phyloP scores from a whole-genome alignment of 2,888 invertebrate species.

The Formica aserva region DNA sequence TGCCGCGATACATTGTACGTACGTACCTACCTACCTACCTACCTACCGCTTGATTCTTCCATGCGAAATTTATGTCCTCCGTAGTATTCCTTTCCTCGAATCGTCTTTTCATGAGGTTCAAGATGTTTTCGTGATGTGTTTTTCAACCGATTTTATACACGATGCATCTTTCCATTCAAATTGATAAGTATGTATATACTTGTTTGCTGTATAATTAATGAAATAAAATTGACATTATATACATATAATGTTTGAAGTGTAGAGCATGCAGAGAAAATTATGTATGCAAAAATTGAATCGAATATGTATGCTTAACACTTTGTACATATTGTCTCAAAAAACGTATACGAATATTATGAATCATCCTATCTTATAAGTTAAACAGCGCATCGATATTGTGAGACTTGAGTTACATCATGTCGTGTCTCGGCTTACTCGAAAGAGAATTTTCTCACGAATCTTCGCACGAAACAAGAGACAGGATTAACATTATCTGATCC shows the following conservation, averaged over 20 bases:
- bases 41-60: constrained; percentile 42
- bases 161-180: neutral
- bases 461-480: constrained; percentile 60
- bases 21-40: neutral
- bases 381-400: constrained; percentile 13
- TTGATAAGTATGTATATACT: neutral
- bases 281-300: neutral
- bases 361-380: constrained; percentile 3
- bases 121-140: neutral
- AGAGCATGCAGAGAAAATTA: neutral
- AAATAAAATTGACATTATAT: constrained; percentile 11
- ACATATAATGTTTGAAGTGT: neutral
- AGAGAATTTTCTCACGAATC: constrained; percentile 31
- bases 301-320: neutral
- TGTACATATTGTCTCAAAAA: neutral
- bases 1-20: constrained; percentile 55
- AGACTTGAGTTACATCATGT: constrained; percentile 20
- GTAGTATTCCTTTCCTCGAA: constrained; percentile 29
- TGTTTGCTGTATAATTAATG: neutral
- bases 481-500: constrained; percentile 64
- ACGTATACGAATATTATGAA: neutral
- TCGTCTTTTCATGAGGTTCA: neutral
- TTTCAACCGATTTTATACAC: constrained; percentile 6
- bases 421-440: constrained; percentile 19
- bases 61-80: constrained; percentile 43